A percentile compares a stretch with the other conserved stretches of the same genome.
phyloP scores from a whole-genome alignment of 2,888 invertebrate genomes.

The Acrocera orbiculus region DNA sequence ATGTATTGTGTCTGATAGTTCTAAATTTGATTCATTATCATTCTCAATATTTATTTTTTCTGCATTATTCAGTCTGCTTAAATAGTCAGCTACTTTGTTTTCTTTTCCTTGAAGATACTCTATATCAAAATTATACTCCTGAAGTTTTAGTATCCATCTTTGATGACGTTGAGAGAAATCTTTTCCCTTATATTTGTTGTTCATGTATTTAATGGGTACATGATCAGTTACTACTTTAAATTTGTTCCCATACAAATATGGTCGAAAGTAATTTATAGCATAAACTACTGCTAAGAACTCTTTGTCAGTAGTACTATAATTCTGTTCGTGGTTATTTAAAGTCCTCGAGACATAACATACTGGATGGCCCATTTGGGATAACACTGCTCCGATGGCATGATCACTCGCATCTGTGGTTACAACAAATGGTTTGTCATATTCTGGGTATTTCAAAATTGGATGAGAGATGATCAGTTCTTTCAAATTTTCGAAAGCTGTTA shows the following conservation, averaged over 20 bases:
- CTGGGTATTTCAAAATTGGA: constrained; percentile 11
- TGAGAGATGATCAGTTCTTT: constrained; percentile 7
- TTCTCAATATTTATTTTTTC: constrained; percentile 4
- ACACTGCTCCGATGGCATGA: constrained; percentile 9
- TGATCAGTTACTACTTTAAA: constrained; percentile 11
- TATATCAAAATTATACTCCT: constrained; percentile 11
- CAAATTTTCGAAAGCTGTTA: constrained; percentile 10
- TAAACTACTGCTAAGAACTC: constrained; percentile 3
- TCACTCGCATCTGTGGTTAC: constrained; percentile 11
- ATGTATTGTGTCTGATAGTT: constrained; percentile 7
- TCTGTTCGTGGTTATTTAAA: constrained; percentile 4
- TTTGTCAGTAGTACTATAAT: constrained; percentile 5
- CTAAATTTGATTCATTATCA: constrained; percentile 9
- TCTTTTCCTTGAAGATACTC: constrained; percentile 11
- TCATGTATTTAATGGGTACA: constrained; percentile 10
- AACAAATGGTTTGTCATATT: constrained; percentile 8
- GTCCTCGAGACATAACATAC: constrained; percentile 5
- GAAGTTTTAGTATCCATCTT: constrained; percentile 8
- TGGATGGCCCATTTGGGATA: constrained; percentile 6
- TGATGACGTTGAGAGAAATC: constrained; percentile 9
- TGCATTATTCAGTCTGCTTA: constrained; percentile 9
- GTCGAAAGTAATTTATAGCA: constrained; percentile 9
- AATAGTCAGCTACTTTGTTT: constrained; percentile 11
- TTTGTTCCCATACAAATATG: constrained; percentile 10
- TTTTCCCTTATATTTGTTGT: constrained; percentile 9